Evolutionary conservation across 1,140 invertebrate genomes (phyloP).

Genomic region (Conus ventricosus): DNA sequence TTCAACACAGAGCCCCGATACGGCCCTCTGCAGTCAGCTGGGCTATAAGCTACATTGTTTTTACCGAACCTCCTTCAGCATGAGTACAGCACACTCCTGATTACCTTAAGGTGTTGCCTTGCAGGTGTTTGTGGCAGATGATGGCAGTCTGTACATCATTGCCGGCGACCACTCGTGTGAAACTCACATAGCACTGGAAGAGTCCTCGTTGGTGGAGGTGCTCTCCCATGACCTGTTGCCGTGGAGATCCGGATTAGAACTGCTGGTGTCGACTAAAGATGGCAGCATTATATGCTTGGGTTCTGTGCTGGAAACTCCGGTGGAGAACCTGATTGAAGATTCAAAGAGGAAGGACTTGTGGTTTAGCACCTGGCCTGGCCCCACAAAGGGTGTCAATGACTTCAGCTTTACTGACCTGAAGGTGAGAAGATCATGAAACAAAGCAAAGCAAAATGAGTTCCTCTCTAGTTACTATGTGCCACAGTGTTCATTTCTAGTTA

Average conservation of each 20-base stretch:
- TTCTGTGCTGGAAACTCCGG: constrained; percentile 41
- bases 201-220: constrained; percentile 68
- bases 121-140: constrained; percentile 65
- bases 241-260: constrained; percentile 59
- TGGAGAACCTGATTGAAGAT: constrained; percentile 49
- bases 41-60: too few relatives aligned
- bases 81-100: too few relatives aligned
- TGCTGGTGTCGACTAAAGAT: constrained; percentile 68
- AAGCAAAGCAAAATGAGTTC: too few relatives aligned
- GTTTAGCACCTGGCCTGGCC: constrained; percentile 44
- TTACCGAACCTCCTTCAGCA: too few relatives aligned
- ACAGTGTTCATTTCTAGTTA: too few relatives aligned
- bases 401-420: constrained; percentile 58
- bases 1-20: too few relatives aligned
- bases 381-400: constrained; percentile 60
- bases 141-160: constrained; percentile 66
- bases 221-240: constrained; percentile 63
- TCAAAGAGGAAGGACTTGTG: constrained; percentile 33
- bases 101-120: not conserved
- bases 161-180: constrained; percentile 62
- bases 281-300: constrained; percentile 69
- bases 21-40: too few relatives aligned
- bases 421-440: constrained; percentile 40
- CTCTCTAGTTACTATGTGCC: too few relatives aligned
- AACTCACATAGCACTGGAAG: constrained; percentile 60